Base-by-base conservation (phyloP, 1,140 invertebrate species). In the Drosophila jambulina region DNA sequence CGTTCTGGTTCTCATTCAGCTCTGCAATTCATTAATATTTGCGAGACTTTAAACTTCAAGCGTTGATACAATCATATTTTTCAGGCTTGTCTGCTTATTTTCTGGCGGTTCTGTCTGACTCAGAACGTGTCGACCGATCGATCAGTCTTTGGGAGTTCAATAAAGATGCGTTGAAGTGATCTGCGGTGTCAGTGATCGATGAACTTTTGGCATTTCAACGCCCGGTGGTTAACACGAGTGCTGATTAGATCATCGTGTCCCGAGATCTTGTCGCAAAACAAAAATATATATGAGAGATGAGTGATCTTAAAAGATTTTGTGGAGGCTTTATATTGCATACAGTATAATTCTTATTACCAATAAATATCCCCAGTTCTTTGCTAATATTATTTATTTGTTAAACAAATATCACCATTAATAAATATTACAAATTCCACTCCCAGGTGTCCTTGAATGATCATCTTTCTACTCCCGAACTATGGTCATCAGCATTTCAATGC, bases 131-230 rank as follows among this genome's bases (percentile, higher is more conserved):
- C 51, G 21, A 71, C 42, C 69, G 40, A 69, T 57, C 51, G 27
- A 71, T 71, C 65, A 72, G 53, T 71, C 69, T 48, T 71, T 57
- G 12, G 43, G 38, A 27, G 65, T 49, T 72, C 53, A 58, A 71
- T 59, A 32, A 59, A 72, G 69, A 72, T 72, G 69, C 51, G 68
- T 71, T 51, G 65, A 67, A 42, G 29, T 43, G 51, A 38, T 68
- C 69, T 57, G 49, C 34, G 65, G 65, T 71, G 69, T 72, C 69
- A 59, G 69, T 72, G 69, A 72, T 72, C 69, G 65, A 72, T 72
- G 69, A 72, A 72, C 65, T 72, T 72, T 71, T 71, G 69, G 67
- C 69, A 72, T 72, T 71, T 72, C 53, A 54, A 45, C 27, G 67
- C 68, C 51, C 36, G 67, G 29, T 29, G 42, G 34, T 48, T 65